Conservation (phyloP, 2,797 vertebrate species). For the Typhlichthys eigenmanni region DNA sequence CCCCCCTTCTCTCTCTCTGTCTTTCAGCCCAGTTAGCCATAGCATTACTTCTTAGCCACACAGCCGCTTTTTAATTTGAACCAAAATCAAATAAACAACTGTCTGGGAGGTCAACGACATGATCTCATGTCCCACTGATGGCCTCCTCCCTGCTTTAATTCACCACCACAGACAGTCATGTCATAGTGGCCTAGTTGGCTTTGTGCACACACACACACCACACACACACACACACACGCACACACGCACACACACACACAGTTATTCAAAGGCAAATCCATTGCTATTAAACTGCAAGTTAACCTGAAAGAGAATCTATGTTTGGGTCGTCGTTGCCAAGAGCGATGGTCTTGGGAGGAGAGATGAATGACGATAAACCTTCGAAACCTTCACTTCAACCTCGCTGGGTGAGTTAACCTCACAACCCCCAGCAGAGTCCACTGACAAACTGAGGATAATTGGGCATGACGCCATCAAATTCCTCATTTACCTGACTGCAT, state of each 20-base stretch:
- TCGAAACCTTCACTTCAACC: constrained; percentile 19
- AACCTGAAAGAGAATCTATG: constrained; percentile 46
- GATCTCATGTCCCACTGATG: constrained; percentile 41
- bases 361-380: constrained; percentile 16
- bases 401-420: background rate
- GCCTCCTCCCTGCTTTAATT: constrained; percentile 58
- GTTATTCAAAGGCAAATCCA: background rate
- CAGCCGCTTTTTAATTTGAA: background rate
- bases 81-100: constrained; percentile 38
- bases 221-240: constrained; percentile 17
- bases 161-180: constrained; percentile 36
- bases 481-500: constrained; percentile 56
- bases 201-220: constrained; percentile 28
- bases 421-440: too few relatives aligned
- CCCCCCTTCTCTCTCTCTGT: too few relatives aligned
- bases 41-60: too few relatives aligned
- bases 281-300: constrained; percentile 10
- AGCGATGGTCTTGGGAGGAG: constrained; percentile 24
- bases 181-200: constrained; percentile 25
- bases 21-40: too few relatives aligned
- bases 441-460: background rate
- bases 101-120: constrained; percentile 22
- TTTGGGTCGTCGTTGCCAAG: constrained; percentile 37
- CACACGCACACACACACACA: constrained; percentile 34
- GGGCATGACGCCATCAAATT: background rate